phyloP scores from a whole-genome alignment of 2,113 vertebrate genomes.

The Ramphastos sulfuratus region DNA sequence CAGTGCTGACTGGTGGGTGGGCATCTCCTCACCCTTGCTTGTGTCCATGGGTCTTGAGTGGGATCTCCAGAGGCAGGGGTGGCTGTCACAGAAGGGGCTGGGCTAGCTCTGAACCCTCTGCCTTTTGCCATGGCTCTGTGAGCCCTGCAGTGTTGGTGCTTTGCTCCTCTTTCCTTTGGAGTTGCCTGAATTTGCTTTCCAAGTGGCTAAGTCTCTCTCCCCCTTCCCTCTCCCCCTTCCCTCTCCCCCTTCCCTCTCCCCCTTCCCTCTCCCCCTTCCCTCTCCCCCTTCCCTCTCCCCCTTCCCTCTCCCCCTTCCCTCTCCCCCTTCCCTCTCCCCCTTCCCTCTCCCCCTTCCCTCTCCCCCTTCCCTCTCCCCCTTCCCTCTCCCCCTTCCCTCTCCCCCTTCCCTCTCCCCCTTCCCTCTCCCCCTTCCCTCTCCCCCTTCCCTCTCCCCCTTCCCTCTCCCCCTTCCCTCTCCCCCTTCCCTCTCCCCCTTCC shows the following conservation, averaged over 20 bases:
- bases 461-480: slow-evolving; percentile 42
- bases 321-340: slow-evolving; percentile 28
- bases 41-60: neutral
- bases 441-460: slow-evolving; percentile 58
- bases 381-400: slow-evolving; percentile 23
- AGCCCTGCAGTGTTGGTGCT: neutral
- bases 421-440: slow-evolving; percentile 35
- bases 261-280: slow-evolving; percentile 52
- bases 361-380: slow-evolving; percentile 60
- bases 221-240: neutral
- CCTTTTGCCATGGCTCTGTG: neutral
- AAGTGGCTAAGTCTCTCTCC: slow-evolving; percentile 54
- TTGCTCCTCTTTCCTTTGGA: neutral
- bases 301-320: slow-evolving; percentile 16
- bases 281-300: slow-evolving; percentile 53
- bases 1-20: neutral
- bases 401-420: slow-evolving; percentile 28
- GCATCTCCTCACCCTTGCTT: neutral
- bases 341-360: slow-evolving; percentile 46
- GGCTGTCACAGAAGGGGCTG: neutral
- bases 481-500: slow-evolving; percentile 27
- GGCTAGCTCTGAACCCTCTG: neutral
- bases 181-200: neutral
- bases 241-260: slow-evolving; percentile 27
- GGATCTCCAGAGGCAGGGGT: neutral